Evolutionary conservation across 2,888 invertebrate species (phyloP).

Genomic region (Acronicta alni): DNA sequence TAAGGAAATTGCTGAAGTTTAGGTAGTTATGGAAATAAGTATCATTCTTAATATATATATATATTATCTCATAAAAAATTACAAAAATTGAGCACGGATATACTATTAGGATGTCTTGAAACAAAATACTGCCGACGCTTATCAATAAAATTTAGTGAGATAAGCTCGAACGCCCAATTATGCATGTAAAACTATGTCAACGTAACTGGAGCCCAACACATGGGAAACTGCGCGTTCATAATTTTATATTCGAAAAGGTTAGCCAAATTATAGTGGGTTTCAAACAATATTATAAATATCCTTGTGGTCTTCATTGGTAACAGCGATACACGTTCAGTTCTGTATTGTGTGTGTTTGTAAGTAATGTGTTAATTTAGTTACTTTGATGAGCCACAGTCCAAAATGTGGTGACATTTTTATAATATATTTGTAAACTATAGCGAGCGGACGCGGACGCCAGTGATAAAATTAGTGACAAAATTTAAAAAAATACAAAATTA

Average conservation of each 20-base stretch:
- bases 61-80: constrained; percentile 74
- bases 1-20: constrained; percentile 84
- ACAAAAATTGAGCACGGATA: constrained; percentile 86
- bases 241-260: constrained; percentile 78
- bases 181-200: constrained; percentile 58
- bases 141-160: constrained; percentile 77
- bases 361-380: constrained; percentile 75
- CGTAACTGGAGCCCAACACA: constrained; percentile 45
- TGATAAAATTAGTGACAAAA: constrained; percentile 88
- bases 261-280: constrained; percentile 69
- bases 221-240: constrained; percentile 69
- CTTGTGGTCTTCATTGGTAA: constrained; percentile 88
- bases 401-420: constrained; percentile 80
- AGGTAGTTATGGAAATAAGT: constrained; percentile 86
- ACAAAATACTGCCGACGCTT: constrained; percentile 85
- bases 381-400: constrained; percentile 77
- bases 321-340: constrained; percentile 85
- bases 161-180: constrained; percentile 71
- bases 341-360: constrained; percentile 67
- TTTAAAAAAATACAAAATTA: constrained; percentile 85
- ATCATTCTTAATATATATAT: constrained; percentile 75
- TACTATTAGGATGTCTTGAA: constrained; percentile 85
- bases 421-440: constrained; percentile 86
- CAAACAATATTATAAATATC: constrained; percentile 83
- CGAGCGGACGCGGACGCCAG: constrained; percentile 86